phyloP scores from a whole-genome alignment of 37 sponge, comb jelly and placozoan genomes.

The Mnemiopsis leidyi region DNA sequence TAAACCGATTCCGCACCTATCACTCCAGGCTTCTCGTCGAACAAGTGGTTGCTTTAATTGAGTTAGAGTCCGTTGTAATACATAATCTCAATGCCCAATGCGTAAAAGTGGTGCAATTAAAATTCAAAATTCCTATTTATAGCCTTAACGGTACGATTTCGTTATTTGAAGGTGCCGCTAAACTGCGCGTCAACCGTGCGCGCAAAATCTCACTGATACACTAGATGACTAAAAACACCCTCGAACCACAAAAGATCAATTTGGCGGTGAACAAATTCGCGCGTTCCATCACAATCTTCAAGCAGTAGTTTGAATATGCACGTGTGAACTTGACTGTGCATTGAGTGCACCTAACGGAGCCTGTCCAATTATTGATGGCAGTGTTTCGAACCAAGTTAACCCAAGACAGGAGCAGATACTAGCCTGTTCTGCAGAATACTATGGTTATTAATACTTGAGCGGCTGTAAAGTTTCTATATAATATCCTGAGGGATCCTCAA shows the following conservation, averaged over 20 bases:
- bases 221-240: conserved; percentile 6
- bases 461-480: too few species aligned
- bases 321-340: not conserved
- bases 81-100: not conserved
- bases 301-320: not conserved
- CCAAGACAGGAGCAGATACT: too few species aligned
- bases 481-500: too few species aligned
- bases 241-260: not conserved
- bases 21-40: too few species aligned
- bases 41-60: not conserved
- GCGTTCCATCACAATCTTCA: not conserved
- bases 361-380: not conserved
- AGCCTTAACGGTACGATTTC: conserved; percentile 4
- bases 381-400: not conserved
- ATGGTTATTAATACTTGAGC: too few species aligned
- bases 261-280: conserved; percentile 6
- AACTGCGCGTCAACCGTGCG: not conserved
- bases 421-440: too few species aligned
- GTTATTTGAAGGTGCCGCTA: conserved; percentile 46
- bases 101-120: not conserved
- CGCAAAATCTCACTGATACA: conserved; percentile 37
- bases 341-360: not conserved
- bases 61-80: not conserved
- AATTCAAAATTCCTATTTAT: not conserved
- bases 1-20: too few species aligned